Base-by-base conservation (phyloP, 2,888 invertebrate genomes). In the Scaptodrosophila latifasciaeformis region DNA sequence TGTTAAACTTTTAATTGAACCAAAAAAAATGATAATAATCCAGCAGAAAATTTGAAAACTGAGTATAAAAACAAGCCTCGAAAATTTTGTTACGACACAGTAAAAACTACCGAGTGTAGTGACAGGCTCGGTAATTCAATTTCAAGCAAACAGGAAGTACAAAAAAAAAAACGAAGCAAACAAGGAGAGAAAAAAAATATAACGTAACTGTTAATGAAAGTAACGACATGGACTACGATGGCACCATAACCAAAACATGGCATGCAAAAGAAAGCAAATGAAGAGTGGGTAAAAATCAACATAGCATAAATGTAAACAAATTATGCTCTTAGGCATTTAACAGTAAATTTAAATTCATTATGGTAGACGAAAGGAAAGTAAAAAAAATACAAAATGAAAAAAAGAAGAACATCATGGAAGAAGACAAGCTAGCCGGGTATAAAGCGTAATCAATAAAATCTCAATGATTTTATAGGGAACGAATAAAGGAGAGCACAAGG, bases 101-200 rank as follows among this genome's bases (percentile, higher is more conserved):
- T 17, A 37, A 37, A 13, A 15, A 30, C 35, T 30, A 53, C 10
- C 48, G 17, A 47, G 52, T 60, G 54, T 68, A 67, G 60, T 59
- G 70, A 74, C 74, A 70, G 61, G 37, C 78, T 58, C 70, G 67
- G 67, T 71, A 77, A 71, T 77, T 77, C 62, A 72, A 77, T 71
- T 71, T 69, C 59, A 52, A 48, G 59, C 4, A 10, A 48, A 48
- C 70, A 60, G 74, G 56, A 77, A 77, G 67, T 54, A 17, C 37
- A 37, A 10, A 17, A 37, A 17, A 35, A 37, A 17, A 10, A 17
- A 13, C n/a, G n/a, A 37, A 37, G 10, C 13, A 37, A 45, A 15
- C 21, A 13, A 39, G 6, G 15, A 42, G 15, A n/a, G 15, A 12
- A 30, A 30, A 10, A 30, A 30, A 10, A 30, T 4, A 37, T 51